A percentile compares a stretch with the other conserved stretches of the same genome.
Evolutionary conservation across 2,113 vertebrate genomes (phyloP).

Genomic region (Oreamnos americanus): DNA sequence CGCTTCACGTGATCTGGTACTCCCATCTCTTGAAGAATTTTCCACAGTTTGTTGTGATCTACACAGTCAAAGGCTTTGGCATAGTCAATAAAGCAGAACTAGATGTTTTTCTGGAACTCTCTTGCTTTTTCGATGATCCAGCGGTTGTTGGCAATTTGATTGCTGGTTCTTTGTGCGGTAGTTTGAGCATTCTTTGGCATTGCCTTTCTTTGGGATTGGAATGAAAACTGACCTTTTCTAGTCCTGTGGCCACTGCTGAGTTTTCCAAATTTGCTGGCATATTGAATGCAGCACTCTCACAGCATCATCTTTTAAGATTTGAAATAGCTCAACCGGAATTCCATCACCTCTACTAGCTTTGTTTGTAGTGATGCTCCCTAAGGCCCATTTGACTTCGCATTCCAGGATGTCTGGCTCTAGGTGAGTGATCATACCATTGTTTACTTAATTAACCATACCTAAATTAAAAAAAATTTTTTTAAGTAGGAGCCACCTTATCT

Average conservation of each 20-base stretch:
- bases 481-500: background rate
- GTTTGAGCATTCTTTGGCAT: background rate
- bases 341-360: too few species aligned
- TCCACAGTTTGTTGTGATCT: background rate
- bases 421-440: background rate
- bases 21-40: background rate
- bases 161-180: accelerated
- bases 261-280: background rate
- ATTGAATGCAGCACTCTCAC: background rate
- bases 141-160: background rate
- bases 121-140: background rate
- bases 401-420: background rate
- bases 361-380: background rate
- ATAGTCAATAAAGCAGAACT: background rate
- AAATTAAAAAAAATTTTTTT: background rate
- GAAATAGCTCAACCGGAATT: too few species aligned
- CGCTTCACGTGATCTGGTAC: background rate
- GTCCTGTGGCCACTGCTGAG: background rate
- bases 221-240: background rate
- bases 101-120: background rate
- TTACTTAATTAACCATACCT: background rate
- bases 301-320: too few species aligned
- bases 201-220: background rate
- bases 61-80: background rate
- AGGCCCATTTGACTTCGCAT: background rate